Conservation (phyloP, 53 echinoderm and acorn worm species). For the Holothuria scabra region DNA sequence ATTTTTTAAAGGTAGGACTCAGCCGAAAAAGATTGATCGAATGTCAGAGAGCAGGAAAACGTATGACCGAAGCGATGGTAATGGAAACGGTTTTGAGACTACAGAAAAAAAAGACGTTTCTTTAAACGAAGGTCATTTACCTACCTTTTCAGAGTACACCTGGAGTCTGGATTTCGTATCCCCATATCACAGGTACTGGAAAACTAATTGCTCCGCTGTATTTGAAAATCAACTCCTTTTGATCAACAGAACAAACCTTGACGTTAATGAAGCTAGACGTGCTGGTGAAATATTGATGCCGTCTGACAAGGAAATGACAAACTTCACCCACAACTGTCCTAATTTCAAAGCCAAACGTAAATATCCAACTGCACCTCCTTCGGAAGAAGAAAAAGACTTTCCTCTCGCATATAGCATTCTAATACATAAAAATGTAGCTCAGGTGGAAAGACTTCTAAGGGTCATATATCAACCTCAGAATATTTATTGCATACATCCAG, state of each 20-base stretch:
- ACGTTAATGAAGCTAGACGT: neutral
- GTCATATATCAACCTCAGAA: constrained; percentile 17
- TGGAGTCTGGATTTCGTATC: neutral
- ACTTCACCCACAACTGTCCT: constrained; percentile 54
- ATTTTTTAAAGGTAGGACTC: too few relatives aligned
- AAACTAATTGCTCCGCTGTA: constrained; percentile 40
- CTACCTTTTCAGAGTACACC: too few relatives aligned
- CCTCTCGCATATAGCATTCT: constrained; percentile 76
- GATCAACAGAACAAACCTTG: neutral
- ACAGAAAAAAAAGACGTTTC: too few relatives aligned
- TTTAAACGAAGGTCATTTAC: too few relatives aligned
- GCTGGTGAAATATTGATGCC: constrained; percentile 33
- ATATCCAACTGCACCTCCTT: constrained; percentile 54
- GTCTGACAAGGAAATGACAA: constrained; percentile 35
- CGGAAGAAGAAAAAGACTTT: constrained; percentile 61
- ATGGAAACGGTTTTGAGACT: too few relatives aligned
- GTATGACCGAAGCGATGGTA: too few relatives aligned
- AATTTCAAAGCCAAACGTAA: constrained; percentile 47
- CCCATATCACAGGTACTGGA: neutral
- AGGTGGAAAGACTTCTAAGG: neutral
- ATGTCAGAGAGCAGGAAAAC: too few relatives aligned
- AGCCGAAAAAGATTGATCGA: too few relatives aligned
- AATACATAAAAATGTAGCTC: constrained; percentile 34
- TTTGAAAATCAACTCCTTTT: constrained; percentile 11
- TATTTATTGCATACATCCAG: too few relatives aligned